Evolutionary conservation across 2,888 invertebrate genomes (phyloP), one percentile per base, ranked within the genome.

Genomic region (Andrena marginata): DNA sequence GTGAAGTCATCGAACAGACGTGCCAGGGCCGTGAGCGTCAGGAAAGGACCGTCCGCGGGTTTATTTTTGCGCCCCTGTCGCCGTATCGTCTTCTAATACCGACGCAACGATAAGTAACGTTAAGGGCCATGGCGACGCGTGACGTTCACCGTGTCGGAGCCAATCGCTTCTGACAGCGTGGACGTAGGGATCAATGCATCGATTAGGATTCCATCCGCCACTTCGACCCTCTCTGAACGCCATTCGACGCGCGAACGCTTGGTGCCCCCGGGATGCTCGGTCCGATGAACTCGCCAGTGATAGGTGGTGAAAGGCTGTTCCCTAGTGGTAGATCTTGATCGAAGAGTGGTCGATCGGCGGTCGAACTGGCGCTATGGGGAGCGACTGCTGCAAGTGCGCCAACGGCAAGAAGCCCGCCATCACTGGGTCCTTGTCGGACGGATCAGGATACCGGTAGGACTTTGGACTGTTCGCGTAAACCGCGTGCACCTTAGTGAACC

Each of bases 341-440:
- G 31, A 4, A 42, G 49, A 68, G 26, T n/a, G n/a, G n/a, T n/a
- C n/a, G n/a, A n/a, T n/a, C n/a, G n/a, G n/a, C n/a, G n/a, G n/a
- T 69, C n/a, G 42, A 64, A 7, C 20, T 42, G 23, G 16, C 20
- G 67, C 33, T 54, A 94, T 94, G 94, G 94, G 94, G 70, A 93
- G 92, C 87, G 93, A 94, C 83, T 94, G 94, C 83, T 94, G 94
- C 91, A 94, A 94, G 89, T 94, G 94, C 86, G 91, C 92, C 85
- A 92, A 93, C 33, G 91, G 91, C 81, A 92, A 92, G 76, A 93
- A 93, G 77, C 86, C 87, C 35, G 86, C 85, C 80, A 77, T 81
- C 79, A 87, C 87, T 26, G 82, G 90, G 2, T 89, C 91, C 56
- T 90, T 91, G 7, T 88, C 88, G 49, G 89, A 91, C 75, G 90